These are phyloP conservation scores for Chirona hameri DNA, from an alignment of 2,888 invertebrate species.

Conservation along the genomic window DNA sequence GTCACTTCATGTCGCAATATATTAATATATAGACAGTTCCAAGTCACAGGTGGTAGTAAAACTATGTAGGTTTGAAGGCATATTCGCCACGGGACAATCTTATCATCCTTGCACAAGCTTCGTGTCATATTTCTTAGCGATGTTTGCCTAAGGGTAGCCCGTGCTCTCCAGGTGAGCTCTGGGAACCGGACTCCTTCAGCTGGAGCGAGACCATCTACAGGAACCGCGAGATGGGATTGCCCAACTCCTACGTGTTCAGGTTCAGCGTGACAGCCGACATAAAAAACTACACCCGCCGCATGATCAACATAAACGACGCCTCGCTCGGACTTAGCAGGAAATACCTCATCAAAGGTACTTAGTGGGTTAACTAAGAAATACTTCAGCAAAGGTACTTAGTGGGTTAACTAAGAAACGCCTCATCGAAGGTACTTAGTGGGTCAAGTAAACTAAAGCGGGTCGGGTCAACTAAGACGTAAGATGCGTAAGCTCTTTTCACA, in stretches of 20 bases:
- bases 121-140: no score
- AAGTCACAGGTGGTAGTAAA: no score
- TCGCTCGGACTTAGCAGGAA: constrained; percentile 73
- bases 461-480: no score
- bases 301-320: constrained; percentile 88
- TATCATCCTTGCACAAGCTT: no score
- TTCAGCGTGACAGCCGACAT: constrained; percentile 85
- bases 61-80: no score
- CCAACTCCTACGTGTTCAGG: constrained; percentile 83
- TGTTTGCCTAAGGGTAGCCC: no score
- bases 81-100: no score
- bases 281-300: constrained; percentile 77
- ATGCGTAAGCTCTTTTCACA: no score
- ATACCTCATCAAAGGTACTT: constrained; percentile 70
- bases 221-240: constrained; percentile 75
- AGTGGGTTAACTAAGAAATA: constrained; percentile 71
- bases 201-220: constrained; percentile 81
- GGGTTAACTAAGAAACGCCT: constrained; percentile 76
- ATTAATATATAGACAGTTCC: no score
- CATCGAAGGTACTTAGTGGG: constrained; percentile 52
- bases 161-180: constrained; percentile 55
- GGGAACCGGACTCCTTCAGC: constrained; percentile 64
- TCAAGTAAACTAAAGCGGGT: no score
- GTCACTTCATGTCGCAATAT: no score
- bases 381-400: constrained; percentile 57